phyloP scores from a whole-genome alignment of 2,797 vertebrate genomes.

The Meda fulgida region DNA sequence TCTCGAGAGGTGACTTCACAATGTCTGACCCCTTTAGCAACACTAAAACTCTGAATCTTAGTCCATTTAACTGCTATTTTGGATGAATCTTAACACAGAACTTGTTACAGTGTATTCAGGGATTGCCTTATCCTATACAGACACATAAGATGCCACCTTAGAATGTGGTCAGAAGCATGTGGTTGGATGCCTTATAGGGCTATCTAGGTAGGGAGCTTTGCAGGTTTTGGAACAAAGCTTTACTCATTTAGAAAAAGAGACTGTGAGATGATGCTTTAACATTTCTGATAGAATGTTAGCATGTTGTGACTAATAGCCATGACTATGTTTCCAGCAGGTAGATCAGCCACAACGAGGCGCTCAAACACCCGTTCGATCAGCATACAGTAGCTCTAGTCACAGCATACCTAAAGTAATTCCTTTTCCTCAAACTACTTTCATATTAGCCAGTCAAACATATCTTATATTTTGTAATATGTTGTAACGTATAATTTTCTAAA shows the following conservation, averaged over 20 bases:
- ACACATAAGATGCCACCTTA: neutral
- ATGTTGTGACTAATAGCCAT: conserved; percentile 54
- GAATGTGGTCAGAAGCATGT: neutral
- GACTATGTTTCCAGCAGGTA: conserved; percentile 69
- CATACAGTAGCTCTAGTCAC: conserved; percentile 77
- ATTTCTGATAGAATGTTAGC: neutral
- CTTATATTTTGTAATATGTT: neutral
- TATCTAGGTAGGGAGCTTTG: neutral
- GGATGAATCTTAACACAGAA: neutral
- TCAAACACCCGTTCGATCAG: conserved; percentile 81
- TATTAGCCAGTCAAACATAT: neutral
- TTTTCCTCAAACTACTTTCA: neutral
- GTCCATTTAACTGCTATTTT: neutral
- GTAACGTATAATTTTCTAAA: neutral
- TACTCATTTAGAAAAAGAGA: neutral
- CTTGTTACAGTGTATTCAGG: neutral
- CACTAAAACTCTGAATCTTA: neutral
- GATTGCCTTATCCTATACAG: neutral
- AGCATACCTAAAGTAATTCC: conserved; percentile 80
- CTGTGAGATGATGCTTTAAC: neutral
- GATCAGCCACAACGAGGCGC: conserved; percentile 78
- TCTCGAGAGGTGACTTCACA: conserved; percentile 74
- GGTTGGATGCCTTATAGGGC: neutral
- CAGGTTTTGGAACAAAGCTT: neutral
- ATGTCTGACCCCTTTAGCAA: neutral